Conservation (phyloP, 2,113 vertebrate genomes). For the Hylia prasina region DNA sequence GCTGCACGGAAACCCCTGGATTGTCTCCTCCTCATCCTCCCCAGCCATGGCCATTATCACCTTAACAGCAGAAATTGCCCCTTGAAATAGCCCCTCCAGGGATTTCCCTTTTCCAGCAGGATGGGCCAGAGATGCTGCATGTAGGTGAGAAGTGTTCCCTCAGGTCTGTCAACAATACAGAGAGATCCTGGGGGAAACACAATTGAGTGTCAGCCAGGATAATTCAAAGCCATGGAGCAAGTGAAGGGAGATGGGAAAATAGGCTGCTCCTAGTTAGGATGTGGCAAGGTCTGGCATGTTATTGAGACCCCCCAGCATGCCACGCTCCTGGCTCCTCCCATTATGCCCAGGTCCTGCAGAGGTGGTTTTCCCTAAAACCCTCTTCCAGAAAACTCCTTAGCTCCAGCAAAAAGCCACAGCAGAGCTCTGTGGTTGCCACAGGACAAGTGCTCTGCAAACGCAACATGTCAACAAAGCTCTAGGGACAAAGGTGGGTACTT, state of each 20-base stretch:
- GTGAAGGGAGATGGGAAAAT: background rate
- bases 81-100: background rate
- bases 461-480: fast-evolving
- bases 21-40: background rate
- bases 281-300: background rate
- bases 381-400: background rate
- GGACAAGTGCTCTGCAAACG: background rate
- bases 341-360: background rate
- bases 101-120: background rate
- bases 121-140: background rate
- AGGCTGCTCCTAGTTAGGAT: background rate
- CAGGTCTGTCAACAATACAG: background rate
- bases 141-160: background rate
- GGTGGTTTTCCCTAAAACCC: background rate
- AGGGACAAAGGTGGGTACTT: background rate
- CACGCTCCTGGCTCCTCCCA: background rate
- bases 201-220: background rate
- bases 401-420: background rate
- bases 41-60: background rate
- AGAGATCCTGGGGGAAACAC: fast-evolving
- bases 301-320: fast-evolving
- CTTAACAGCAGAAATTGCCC: background rate
- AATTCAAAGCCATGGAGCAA: background rate
- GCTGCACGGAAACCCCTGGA: background rate
- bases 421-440: fast-evolving